A percentile compares a stretch with the other conserved stretches of the same genome.
Conservation (phyloP, 1,140 invertebrate genomes). For the Rhopalosiphum padi region DNA sequence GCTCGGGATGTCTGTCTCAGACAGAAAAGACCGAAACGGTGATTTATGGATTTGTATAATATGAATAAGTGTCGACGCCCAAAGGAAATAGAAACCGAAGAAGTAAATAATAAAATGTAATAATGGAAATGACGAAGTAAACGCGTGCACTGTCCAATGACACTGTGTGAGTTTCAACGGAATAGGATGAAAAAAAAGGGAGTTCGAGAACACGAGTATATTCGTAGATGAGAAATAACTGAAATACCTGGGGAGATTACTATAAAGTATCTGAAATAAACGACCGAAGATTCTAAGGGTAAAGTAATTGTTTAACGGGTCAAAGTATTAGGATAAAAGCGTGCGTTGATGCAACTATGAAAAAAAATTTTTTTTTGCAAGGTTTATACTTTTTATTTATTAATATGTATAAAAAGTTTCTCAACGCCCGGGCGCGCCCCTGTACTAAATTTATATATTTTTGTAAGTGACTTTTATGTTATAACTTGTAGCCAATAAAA, state of each 20-base stretch:
- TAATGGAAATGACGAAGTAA: neutral
- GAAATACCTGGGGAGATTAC: neutral
- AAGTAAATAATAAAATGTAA: constrained; percentile 19
- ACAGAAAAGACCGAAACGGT: neutral
- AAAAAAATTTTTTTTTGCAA: neutral
- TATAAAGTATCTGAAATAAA: constrained; percentile 8
- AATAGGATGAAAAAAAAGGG: neutral
- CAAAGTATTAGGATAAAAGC: neutral
- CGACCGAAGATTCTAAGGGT: neutral
- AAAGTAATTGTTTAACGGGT: neutral
- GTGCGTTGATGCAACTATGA: neutral
- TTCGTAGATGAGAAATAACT: neutral
- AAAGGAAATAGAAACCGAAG: neutral
- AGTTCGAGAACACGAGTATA: neutral
- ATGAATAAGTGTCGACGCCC: constrained; percentile 10
- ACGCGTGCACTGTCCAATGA: neutral
- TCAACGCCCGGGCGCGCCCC: neutral
- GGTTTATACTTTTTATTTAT: neutral
- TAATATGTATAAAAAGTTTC: neutral
- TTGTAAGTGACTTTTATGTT: neutral
- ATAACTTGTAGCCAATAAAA: neutral
- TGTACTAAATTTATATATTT: neutral
- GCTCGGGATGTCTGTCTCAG: neutral
- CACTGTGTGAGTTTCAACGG: neutral
- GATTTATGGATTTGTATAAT: constrained; percentile 8